Evolutionary conservation across 2,888 invertebrate genomes (phyloP).

Genomic region (Clusia tigrina): DNA sequence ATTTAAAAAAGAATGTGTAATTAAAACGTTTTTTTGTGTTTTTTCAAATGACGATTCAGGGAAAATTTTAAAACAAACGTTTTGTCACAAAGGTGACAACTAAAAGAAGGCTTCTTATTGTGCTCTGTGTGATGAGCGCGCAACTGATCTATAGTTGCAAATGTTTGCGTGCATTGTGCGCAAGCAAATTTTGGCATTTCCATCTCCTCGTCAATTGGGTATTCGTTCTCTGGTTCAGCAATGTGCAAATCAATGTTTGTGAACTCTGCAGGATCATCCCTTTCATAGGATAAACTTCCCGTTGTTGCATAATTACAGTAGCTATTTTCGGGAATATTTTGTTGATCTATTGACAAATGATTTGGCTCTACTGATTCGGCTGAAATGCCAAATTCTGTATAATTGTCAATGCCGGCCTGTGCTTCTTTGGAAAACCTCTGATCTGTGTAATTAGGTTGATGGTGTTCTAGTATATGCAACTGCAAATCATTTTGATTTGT

Average conservation of each 20-base stretch:
- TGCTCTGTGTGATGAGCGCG: slow-evolving; percentile 39
- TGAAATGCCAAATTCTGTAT: no score
- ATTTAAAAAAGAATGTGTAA: not conserved
- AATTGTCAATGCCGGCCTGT: no score
- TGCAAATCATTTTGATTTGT: slow-evolving; percentile 30
- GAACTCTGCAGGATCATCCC: not conserved
- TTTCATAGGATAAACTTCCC: no score
- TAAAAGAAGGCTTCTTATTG: slow-evolving; percentile 30
- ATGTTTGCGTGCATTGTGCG: slow-evolving; percentile 46
- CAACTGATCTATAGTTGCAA: slow-evolving; percentile 42
- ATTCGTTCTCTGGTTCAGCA: not conserved
- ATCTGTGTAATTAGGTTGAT: slow-evolving; percentile 11
- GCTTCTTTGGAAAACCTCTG: no score
- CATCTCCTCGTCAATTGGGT: not conserved
- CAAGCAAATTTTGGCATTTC: slow-evolving; percentile 35
- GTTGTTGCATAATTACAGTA: no score
- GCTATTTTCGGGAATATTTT: no score
- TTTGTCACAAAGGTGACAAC: slow-evolving; percentile 48
- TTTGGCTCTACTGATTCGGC: no score
- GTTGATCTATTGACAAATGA: no score
- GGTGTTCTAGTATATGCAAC: slow-evolving; percentile 29
- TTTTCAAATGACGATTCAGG: slow-evolving; percentile 50
- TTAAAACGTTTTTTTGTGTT: slow-evolving; percentile 36
- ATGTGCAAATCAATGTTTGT: not conserved
- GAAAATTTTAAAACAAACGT: slow-evolving; percentile 50